Conservation (phyloP, 2,888 invertebrate species). For the Chironomus riparius region DNA sequence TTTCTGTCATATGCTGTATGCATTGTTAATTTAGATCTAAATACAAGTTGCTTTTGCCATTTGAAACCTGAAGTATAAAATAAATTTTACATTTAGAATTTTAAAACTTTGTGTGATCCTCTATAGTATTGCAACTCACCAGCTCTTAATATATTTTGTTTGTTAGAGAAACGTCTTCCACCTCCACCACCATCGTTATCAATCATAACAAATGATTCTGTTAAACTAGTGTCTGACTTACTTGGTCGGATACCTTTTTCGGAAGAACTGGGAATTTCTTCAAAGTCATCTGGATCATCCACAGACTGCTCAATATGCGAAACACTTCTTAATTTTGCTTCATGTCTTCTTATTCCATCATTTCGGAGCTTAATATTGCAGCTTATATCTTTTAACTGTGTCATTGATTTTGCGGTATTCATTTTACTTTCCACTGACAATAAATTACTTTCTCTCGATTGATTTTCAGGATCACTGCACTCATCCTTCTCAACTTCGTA, state of each 20-base stretch:
- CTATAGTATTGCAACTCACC: conserved; percentile 32
- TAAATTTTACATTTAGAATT: neutral
- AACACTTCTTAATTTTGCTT: conserved; percentile 18
- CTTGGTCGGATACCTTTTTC: conserved; percentile 60
- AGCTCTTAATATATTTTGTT: conserved; percentile 34
- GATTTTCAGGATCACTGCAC: conserved; percentile 57
- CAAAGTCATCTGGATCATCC: conserved; percentile 32
- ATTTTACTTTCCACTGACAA: conserved; percentile 18
- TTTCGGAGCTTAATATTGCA: neutral
- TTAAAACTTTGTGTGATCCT: neutral
- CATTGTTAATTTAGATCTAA: conserved; percentile 94
- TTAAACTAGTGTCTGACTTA: conserved; percentile 84
- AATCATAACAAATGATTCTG: conserved; percentile 81
- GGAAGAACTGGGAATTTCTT: conserved; percentile 33
- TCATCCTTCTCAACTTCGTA: conserved; percentile 61
- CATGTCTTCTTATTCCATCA: neutral
- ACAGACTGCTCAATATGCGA: conserved; percentile 22
- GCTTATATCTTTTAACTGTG: conserved; percentile 5
- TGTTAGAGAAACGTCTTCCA: conserved; percentile 37
- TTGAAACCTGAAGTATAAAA: conserved; percentile 53
- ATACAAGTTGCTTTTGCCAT: conserved; percentile 87
- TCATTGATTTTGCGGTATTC: conserved; percentile 18
- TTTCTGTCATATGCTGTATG: conserved; percentile 94
- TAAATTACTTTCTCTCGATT: neutral
- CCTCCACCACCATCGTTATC: conserved; percentile 39